Evolutionary conservation across 2,797 vertebrate species (phyloP).

Genomic region (Malurus splendens): DNA sequence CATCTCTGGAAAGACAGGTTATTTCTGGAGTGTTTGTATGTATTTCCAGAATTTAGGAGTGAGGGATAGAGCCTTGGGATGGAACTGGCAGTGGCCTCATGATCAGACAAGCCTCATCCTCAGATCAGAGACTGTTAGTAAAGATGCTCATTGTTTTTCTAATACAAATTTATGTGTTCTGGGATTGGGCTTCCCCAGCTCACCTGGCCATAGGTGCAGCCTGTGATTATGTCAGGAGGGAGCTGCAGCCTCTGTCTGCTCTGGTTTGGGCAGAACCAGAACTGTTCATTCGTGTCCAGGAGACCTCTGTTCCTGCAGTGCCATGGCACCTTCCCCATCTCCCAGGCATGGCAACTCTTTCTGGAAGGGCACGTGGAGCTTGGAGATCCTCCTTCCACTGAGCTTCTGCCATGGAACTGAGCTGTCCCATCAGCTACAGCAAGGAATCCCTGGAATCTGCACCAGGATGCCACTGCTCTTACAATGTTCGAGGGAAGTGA

Average conservation of each 20-base stretch:
- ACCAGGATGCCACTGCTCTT: neutral
- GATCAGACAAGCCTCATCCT: neutral
- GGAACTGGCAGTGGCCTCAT: neutral
- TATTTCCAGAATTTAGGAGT: neutral
- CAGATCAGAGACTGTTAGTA: neutral
- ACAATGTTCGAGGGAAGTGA: accelerated
- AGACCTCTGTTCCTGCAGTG: neutral
- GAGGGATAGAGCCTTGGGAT: neutral
- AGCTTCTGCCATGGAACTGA: neutral
- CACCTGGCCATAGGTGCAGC: accelerated
- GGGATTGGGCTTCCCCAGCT: neutral
- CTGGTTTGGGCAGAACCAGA: neutral
- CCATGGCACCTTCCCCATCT: neutral
- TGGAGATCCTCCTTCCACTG: neutral
- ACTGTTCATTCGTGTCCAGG: neutral
- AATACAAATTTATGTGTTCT: neutral
- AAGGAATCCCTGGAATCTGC: neutral
- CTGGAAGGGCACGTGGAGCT: neutral
- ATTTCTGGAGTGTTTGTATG: neutral
- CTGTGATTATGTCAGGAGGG: neutral
- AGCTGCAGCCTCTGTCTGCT: neutral
- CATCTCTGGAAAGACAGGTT: neutral
- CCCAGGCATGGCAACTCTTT: neutral
- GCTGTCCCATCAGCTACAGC: neutral
- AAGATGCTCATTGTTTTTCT: neutral